A percentile compares a stretch with the other conserved stretches of the same genome.
These are phyloP conservation scores for Peromyscus polionotus DNA, from an alignment of 2,113 vertebrate species.

Conservation along the genomic window DNA sequence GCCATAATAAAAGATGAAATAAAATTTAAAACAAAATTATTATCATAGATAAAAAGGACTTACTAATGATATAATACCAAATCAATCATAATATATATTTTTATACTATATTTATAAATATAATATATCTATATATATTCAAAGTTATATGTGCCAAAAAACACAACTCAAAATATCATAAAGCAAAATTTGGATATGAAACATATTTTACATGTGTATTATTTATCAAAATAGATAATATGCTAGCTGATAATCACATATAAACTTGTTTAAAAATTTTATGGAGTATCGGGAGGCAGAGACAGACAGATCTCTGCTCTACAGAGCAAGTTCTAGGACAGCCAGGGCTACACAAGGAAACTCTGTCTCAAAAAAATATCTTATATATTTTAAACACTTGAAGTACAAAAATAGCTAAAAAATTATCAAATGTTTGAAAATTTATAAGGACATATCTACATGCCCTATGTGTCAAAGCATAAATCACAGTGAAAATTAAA, in stretches of 20 bases:
- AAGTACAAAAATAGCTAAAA: neutral
- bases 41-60: neutral
- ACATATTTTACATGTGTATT: neutral
- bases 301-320: neutral
- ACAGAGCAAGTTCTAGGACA: neutral
- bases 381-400: neutral
- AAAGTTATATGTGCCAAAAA: slow-evolving; percentile 10
- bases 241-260: neutral
- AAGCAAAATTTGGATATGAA: slow-evolving; percentile 3
- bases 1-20: neutral
- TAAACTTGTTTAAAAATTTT: neutral
- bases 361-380: neutral
- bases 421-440: slow-evolving; percentile 11
- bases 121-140: neutral
- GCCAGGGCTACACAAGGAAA: neutral
- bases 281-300: neutral
- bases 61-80: neutral
- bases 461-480: neutral
- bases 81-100: neutral
- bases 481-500: slow-evolving; percentile 30
- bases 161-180: neutral
- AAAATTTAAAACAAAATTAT: slow-evolving; percentile 5
- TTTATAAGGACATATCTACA: neutral
- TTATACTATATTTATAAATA: neutral
- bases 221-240: neutral